Percentiles rank a stretch among this genome's conserved stretches.
These are phyloP conservation scores for Argopecten irradians DNA, from an alignment of 1,140 invertebrate species.

Conservation along the genomic window DNA sequence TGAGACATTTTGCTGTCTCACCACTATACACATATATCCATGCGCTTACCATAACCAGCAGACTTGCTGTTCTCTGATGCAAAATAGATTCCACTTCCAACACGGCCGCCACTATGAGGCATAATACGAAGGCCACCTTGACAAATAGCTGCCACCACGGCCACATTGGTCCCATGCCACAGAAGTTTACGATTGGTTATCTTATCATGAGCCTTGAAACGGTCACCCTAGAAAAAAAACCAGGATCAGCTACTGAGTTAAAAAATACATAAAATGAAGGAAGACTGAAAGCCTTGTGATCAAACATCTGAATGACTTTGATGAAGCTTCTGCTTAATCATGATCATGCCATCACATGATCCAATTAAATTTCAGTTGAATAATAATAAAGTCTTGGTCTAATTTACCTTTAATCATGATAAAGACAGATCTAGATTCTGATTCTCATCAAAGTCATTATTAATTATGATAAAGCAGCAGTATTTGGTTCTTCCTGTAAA, in stretches of 20 bases:
- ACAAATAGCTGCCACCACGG: slow-evolving; percentile 79
- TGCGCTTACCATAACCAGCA: slow-evolving; percentile 73
- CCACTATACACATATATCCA: not conserved
- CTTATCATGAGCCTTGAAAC: slow-evolving; percentile 71
- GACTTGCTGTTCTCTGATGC: slow-evolving; percentile 78
- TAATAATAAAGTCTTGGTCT: too few relatives aligned
- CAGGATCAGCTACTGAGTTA: not conserved
- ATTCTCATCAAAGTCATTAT: too few relatives aligned
- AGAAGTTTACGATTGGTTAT: slow-evolving; percentile 76
- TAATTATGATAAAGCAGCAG: too few relatives aligned
- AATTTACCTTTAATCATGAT: too few relatives aligned
- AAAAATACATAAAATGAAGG: not conserved
- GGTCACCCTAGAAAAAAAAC: slow-evolving; percentile 53
- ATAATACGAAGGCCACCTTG: slow-evolving; percentile 78
- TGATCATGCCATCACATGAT: too few relatives aligned
- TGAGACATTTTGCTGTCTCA: not conserved
- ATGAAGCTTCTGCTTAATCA: not conserved
- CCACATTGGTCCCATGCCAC: slow-evolving; percentile 79
- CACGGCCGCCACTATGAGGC: slow-evolving; percentile 79
- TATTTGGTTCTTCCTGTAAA: too few relatives aligned
- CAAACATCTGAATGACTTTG: not conserved
- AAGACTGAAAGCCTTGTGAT: not conserved
- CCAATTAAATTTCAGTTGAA: too few relatives aligned
- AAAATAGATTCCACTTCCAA: slow-evolving; percentile 79
- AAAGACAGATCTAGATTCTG: too few relatives aligned